Base-by-base conservation (phyloP, 2,888 invertebrate genomes). In the Aphidoletes aphidimyza region DNA sequence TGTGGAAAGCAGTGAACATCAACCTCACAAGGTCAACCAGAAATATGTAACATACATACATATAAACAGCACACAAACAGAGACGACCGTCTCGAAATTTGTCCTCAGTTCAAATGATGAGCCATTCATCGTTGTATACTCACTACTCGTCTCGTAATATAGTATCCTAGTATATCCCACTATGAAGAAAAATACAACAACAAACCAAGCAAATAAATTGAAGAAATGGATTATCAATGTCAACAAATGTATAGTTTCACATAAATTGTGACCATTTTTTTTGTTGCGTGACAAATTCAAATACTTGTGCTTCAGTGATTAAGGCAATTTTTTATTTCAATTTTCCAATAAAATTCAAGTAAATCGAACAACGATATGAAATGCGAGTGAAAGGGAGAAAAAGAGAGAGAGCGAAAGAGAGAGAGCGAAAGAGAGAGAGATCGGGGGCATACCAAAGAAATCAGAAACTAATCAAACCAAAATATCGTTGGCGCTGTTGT, bases 231-330 rank as follows among this genome's bases (percentile, higher is more conserved):
- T 54, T 54, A 54, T 54, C 54, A 54, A 54, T 54, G 22, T 54
- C 54, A 54, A 54, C 26, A 22, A 54, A n/a, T n/a, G n/a, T 11
- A 17, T 54, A 54, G 54, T 54, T 54, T 54, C 54, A 54, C n/a
- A 54, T 54, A 54, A 54, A 54, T 22, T 11, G 54, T 54, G 22
- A 26, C 14, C 19, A 17, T 47, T 47, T 47, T 47, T 14, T 47
- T 47, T n/a, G n/a, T n/a, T n/a, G n/a, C n/a, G n/a, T n/a, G n/a
- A n/a, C n/a, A n/a, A n/a, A n/a, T n/a, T n/a, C n/a, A n/a, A n/a
- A n/a, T n/a, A n/a, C n/a, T n/a, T n/a, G n/a, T n/a, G n/a, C n/a
- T n/a, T n/a, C n/a, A n/a, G n/a, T n/a, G n/a, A n/a, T n/a, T n/a
- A n/a, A n/a, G n/a, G n/a, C n/a, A n/a, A n/a, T n/a, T n/a, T n/a